Conservation (phyloP, 1,140 invertebrate species). For the Pseudomyrmex flavicornis region DNA sequence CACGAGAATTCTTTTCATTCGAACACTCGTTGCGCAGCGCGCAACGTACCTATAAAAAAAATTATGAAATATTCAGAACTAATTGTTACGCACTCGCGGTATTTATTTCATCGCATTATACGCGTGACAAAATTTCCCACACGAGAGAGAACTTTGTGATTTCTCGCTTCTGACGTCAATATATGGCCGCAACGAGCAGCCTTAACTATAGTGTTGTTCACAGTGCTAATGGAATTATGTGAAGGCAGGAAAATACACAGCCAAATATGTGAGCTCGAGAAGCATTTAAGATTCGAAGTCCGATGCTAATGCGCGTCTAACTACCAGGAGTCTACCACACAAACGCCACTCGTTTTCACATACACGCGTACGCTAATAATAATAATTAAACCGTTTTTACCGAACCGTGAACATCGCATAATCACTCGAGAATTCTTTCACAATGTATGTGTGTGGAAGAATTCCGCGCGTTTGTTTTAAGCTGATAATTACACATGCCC, state of each 20-base stretch:
- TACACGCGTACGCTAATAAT: slow-evolving; percentile 4
- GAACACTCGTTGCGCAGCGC: too few relatives aligned
- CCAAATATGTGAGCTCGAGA: background rate
- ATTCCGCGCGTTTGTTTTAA: background rate
- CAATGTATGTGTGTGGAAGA: background rate
- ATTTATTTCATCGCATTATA: too few relatives aligned
- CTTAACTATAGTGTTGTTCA: background rate
- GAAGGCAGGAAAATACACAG: background rate
- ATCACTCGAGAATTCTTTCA: slow-evolving; percentile 5
- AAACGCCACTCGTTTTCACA: slow-evolving; percentile 8
- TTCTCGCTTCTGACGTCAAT: too few relatives aligned
- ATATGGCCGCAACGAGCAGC: too few relatives aligned
- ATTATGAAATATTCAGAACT: too few relatives aligned
- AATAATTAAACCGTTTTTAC: slow-evolving; percentile 20
- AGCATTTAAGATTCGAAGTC: slow-evolving; percentile 4
- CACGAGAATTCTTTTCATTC: background rate
- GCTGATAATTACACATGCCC: background rate
- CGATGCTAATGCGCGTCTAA: background rate
- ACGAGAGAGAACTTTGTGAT: too few relatives aligned
- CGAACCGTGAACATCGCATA: background rate
- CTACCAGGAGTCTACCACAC: background rate
- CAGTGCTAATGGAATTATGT: slow-evolving; percentile 16
- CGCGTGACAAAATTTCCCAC: too few relatives aligned
- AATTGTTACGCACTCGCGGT: too few relatives aligned
- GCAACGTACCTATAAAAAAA: too few relatives aligned